Evolutionary conservation across 2,797 vertebrate genomes (phyloP).

Genomic region (Pantherophis vulpinus): DNA sequence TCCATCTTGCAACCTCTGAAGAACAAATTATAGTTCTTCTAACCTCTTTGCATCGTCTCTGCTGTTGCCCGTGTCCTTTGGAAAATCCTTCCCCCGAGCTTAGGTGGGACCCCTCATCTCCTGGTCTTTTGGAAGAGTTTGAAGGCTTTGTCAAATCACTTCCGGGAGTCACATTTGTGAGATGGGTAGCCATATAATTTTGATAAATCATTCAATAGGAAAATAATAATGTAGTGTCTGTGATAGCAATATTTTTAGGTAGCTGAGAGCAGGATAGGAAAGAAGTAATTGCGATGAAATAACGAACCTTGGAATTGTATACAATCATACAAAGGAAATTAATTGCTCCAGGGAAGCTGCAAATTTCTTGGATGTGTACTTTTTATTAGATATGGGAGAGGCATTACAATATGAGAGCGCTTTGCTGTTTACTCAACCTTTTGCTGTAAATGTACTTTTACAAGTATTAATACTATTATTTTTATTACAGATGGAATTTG

Average conservation of each 20-base stretch:
- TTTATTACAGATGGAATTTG: conserved; percentile 15
- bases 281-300: conserved; percentile 46
- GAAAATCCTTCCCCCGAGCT: too few species aligned
- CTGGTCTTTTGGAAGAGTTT: background rate
- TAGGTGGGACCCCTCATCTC: too few species aligned
- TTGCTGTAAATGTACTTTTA: conserved; percentile 10
- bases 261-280: conserved; percentile 38
- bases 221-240: background rate
- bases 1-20: background rate
- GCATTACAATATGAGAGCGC: conserved; percentile 19
- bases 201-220: background rate
- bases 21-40: background rate
- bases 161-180: background rate
- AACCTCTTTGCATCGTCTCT: background rate
- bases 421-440: background rate
- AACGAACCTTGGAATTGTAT: conserved; percentile 55
- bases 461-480: conserved; percentile 25
- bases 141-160: background rate
- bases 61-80: too few species aligned
- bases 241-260: conserved; percentile 24
- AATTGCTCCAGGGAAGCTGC: conserved; percentile 24
- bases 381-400: conserved; percentile 28
- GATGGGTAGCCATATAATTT: background rate
- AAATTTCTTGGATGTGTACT: conserved; percentile 46
- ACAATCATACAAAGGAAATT: conserved; percentile 28